phyloP scores from a whole-genome alignment of 2,888 invertebrate genomes.

The Agriopis marginaria region DNA sequence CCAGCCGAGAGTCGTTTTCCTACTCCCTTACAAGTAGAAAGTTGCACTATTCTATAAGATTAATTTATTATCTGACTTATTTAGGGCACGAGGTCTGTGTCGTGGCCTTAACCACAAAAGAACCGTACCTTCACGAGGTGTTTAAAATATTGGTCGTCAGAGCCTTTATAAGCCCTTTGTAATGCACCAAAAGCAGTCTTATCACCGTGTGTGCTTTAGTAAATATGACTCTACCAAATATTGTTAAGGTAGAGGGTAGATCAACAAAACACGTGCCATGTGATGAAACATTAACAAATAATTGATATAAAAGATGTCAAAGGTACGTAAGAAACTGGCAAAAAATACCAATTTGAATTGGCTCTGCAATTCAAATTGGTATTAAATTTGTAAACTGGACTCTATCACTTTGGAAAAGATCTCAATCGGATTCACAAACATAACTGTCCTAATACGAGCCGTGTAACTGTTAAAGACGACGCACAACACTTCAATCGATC shows the following conservation, averaged over 20 bases:
- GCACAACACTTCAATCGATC: slow-evolving; percentile 28
- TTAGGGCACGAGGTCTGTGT: slow-evolving; percentile 31
- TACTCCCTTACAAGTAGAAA: slow-evolving; percentile 64
- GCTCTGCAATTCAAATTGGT: background rate
- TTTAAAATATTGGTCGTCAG: slow-evolving; percentile 10
- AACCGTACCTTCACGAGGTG: slow-evolving; percentile 12
- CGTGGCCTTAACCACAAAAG: slow-evolving; percentile 19
- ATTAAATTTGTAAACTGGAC: slow-evolving; percentile 5
- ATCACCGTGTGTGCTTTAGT: background rate
- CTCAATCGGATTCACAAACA: slow-evolving; percentile 6
- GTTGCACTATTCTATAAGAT: slow-evolving; percentile 44
- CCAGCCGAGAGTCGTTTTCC: slow-evolving; percentile 72
- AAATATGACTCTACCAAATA: slow-evolving; percentile 1
- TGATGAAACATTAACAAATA: background rate
- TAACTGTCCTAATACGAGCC: slow-evolving; percentile 21
- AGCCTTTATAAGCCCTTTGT: slow-evolving; percentile 19
- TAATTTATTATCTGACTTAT: slow-evolving; percentile 32
- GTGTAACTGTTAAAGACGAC: slow-evolving; percentile 14
- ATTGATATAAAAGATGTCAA: background rate
- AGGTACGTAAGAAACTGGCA: background rate
- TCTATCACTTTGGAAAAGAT: slow-evolving; percentile 9
- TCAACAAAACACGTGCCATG: background rate
- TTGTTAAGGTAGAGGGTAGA: slow-evolving; percentile 5
- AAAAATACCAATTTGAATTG: background rate
- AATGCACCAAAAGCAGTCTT: background rate